phyloP scores from a whole-genome alignment of 35 echinoderm and acorn worm species.

The Apostichopus japonicus region DNA sequence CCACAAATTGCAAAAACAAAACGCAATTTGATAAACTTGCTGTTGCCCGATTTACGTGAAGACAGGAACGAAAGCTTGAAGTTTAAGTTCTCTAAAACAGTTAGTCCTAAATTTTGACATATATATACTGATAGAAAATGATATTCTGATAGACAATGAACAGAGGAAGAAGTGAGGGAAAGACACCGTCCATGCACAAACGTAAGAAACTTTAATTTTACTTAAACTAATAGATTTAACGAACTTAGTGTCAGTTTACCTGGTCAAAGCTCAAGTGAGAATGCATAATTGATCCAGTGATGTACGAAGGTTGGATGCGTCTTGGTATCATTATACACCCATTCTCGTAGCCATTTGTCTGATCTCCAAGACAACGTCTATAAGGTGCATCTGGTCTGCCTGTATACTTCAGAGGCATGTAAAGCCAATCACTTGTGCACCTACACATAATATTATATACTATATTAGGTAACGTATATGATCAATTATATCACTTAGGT shows the following conservation, averaged over 20 bases:
- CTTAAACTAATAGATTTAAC: too few species aligned
- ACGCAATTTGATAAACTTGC: background rate
- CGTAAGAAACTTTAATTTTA: background rate
- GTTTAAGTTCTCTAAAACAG: background rate
- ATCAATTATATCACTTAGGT: too few species aligned
- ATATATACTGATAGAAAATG: background rate
- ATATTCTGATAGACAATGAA: background rate
- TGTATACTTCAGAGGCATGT: background rate
- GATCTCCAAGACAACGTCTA: conserved; percentile 53
- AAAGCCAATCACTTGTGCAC: conserved; percentile 4
- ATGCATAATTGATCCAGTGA: conserved; percentile 27
- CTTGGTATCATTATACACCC: conserved; percentile 13
- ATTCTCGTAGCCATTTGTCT: conserved; percentile 37
- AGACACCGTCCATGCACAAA: background rate
- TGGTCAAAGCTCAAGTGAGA: background rate
- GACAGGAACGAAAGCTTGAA: background rate
- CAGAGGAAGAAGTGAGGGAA: too few species aligned
- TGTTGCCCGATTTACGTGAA: background rate
- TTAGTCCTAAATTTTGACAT: background rate
- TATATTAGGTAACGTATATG: background rate
- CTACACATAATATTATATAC: background rate
- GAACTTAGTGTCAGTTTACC: background rate
- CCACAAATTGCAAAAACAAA: background rate
- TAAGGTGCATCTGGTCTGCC: background rate
- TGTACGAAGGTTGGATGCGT: background rate